Percentiles rank a stretch among this genome's conserved stretches.
Conservation (phyloP, 64 coral and sea anemone species). For the Pachyseris speciosa region DNA sequence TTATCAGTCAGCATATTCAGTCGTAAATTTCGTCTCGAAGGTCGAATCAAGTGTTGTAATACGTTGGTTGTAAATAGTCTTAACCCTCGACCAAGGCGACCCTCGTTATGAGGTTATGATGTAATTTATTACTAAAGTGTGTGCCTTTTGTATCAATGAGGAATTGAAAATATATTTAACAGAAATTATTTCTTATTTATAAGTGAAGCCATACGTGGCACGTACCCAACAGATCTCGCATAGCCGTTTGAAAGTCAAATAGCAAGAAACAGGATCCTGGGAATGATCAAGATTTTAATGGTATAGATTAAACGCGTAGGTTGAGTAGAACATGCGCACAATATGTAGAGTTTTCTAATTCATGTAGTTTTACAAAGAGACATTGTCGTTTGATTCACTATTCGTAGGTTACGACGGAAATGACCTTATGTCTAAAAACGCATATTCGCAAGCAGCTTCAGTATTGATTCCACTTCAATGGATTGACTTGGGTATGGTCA, state of each 20-base stretch:
- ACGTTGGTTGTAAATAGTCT: slow-evolving; percentile 12
- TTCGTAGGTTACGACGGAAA: background rate
- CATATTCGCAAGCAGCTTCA: background rate
- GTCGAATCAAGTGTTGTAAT: background rate
- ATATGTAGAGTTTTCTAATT: background rate
- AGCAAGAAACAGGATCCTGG: background rate
- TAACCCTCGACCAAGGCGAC: background rate
- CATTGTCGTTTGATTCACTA: background rate
- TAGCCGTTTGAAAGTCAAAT: background rate
- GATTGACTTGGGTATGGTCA: background rate
- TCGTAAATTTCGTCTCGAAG: slow-evolving; percentile 11
- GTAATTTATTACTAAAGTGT: slow-evolving; percentile 41
- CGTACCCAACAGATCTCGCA: background rate
- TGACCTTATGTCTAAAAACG: background rate
- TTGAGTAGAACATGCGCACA: slow-evolving; percentile 6
- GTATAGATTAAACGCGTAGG: background rate
- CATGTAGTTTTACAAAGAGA: background rate
- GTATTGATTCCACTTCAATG: background rate
- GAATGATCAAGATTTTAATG: background rate
- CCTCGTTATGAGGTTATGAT: background rate
- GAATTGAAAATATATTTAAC: slow-evolving; percentile 51
- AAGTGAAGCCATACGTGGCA: background rate
- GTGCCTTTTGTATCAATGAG: slow-evolving; percentile 40
- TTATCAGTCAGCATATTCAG: background rate
- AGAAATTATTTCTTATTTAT: slow-evolving; percentile 62